Evolutionary conservation across 2,888 invertebrate species (phyloP).

Genomic region (Carterocephalus palaemon): DNA sequence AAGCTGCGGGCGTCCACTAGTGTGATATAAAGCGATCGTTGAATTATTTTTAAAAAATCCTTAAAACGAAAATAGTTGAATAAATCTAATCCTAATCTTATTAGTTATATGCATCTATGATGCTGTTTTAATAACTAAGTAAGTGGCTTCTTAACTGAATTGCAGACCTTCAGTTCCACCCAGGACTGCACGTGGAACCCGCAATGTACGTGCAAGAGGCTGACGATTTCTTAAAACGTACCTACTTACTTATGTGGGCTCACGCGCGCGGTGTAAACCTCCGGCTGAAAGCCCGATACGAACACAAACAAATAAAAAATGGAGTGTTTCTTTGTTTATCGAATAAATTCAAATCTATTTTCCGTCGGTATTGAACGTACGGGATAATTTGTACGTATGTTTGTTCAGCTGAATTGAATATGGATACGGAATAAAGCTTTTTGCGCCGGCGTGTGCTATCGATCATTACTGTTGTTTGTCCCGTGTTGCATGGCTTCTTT

Average conservation of each 20-base stretch:
- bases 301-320: slow-evolving; percentile 29
- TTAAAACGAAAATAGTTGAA: too few species aligned
- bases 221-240: slow-evolving; percentile 11
- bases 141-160: too few species aligned
- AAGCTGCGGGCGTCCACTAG: too few species aligned
- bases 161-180: too few species aligned
- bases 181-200: too few species aligned
- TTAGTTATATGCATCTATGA: too few species aligned
- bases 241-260: slow-evolving; percentile 19
- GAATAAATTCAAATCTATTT: slow-evolving; percentile 28
- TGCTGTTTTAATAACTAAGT: too few species aligned
- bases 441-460: slow-evolving; percentile 7
- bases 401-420: slow-evolving; percentile 15
- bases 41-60: too few species aligned
- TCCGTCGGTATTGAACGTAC: slow-evolving; percentile 10
- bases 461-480: slow-evolving; percentile 10
- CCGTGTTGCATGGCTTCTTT: too few species aligned
- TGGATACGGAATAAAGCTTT: slow-evolving; percentile 18
- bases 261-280: slow-evolving; percentile 18
- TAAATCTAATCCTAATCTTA: too few species aligned
- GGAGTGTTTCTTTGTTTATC: slow-evolving; percentile 28
- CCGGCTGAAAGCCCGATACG: slow-evolving; percentile 17
- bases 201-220: slow-evolving; percentile 4
- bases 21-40: too few species aligned
- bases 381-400: slow-evolving; percentile 17